A percentile compares a stretch with the other conserved stretches of the same genome.
These are phyloP conservation scores for Ellobius talpinus DNA, from an alignment of 2,113 vertebrate species.

Conservation along the genomic window DNA sequence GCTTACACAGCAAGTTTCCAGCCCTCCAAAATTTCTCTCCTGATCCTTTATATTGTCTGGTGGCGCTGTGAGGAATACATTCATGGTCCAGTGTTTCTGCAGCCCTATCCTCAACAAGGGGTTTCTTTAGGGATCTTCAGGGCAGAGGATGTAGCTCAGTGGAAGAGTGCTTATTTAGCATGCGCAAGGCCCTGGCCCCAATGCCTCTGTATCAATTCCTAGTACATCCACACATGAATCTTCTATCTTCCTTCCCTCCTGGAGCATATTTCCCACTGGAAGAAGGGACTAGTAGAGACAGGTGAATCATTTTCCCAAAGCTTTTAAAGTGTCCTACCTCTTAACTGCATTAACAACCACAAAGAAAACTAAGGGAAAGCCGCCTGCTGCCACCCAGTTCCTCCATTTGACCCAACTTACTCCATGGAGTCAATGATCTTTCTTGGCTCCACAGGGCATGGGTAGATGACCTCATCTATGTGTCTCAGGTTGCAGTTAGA, in stretches of 20 bases:
- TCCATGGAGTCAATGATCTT: conserved; percentile 95
- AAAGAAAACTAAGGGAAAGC: background rate
- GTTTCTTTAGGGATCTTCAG: background rate
- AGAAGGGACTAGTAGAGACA: background rate
- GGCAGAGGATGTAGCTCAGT: background rate
- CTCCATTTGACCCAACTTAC: conserved; percentile 87
- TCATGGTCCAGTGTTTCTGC: background rate
- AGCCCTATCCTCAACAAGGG: background rate
- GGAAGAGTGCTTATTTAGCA: background rate
- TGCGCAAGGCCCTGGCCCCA: background rate
- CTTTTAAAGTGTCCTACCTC: background rate
- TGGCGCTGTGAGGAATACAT: background rate
- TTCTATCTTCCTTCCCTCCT: background rate
- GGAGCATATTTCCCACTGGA: accelerated
- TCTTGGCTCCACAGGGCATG: conserved; percentile 93
- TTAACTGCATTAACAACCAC: background rate
- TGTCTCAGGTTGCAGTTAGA: conserved; percentile 94
- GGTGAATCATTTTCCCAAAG: background rate
- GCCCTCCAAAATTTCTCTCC: background rate
- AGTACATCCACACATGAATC: background rate
- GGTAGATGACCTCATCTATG: conserved; percentile 97
- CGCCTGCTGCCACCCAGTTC: background rate
- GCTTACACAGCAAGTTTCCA: background rate
- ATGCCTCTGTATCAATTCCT: background rate
- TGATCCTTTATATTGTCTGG: background rate